A percentile compares a stretch with the other conserved stretches of the same genome.
These are phyloP conservation scores for Tragelaphus buxtoni DNA, from an alignment of 2,113 vertebrate genomes.

Conservation along the genomic window DNA sequence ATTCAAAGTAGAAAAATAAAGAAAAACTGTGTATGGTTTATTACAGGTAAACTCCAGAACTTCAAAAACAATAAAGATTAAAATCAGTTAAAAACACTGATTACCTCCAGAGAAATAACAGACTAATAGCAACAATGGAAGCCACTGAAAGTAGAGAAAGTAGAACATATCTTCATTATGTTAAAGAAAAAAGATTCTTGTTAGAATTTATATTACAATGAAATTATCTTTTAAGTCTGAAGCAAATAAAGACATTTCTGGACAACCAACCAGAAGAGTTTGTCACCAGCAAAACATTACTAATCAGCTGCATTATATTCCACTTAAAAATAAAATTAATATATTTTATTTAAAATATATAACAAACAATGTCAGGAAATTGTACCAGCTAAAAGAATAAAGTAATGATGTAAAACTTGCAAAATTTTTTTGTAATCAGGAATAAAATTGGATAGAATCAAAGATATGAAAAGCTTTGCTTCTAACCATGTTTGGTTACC, in stretches of 20 bases:
- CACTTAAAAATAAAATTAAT: not conserved
- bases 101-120: too few species aligned
- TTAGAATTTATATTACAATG: not conserved
- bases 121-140: too few species aligned
- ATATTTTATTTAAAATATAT: not conserved
- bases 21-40: not conserved
- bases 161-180: too few species aligned
- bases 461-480: not conserved
- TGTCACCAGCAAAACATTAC: not conserved
- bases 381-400: not conserved
- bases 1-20: not conserved
- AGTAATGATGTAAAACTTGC: not conserved
- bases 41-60: not conserved
- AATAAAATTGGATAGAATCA: not conserved
- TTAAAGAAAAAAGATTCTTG: not conserved
- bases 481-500: not conserved
- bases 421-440: not conserved
- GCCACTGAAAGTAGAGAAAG: too few species aligned
- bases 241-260: not conserved
- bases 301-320: not conserved
- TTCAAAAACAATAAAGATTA: not conserved
- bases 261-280: not conserved
- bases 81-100: not conserved
- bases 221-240: not conserved
- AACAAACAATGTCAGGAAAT: not conserved